These are phyloP conservation scores for Cryptophagus acutangulus DNA, from an alignment of 2,888 invertebrate species.

Conservation along the genomic window DNA sequence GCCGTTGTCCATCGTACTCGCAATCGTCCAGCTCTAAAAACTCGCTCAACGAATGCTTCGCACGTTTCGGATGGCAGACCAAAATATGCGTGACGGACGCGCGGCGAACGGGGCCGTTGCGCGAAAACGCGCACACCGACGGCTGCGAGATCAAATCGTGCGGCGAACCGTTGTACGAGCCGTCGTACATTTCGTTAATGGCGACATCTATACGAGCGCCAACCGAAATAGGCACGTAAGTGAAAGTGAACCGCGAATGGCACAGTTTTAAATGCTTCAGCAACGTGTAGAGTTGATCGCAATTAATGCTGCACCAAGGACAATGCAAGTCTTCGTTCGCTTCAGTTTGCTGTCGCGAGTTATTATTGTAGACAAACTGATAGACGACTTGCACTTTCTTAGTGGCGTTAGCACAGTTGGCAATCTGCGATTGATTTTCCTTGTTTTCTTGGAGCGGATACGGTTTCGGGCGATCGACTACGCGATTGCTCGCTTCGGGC, in stretches of 20 bases:
- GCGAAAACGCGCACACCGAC: conserved; percentile 65
- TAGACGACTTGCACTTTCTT: conserved; percentile 80
- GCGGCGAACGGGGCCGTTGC: conserved; percentile 65
- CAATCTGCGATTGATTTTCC: conserved; percentile 41
- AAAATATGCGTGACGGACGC: conserved; percentile 74
- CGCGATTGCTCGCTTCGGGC: conserved; percentile 61
- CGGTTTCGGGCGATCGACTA: conserved; percentile 63
- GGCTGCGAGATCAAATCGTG: conserved; percentile 77
- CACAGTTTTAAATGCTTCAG: conserved; percentile 91
- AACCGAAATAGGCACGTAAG: conserved; percentile 70
- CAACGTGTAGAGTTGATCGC: conserved; percentile 78
- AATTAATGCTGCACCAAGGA: conserved; percentile 94
- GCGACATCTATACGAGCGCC: conserved; percentile 92
- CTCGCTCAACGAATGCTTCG: conserved; percentile 71
- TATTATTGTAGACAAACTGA: conserved; percentile 94
- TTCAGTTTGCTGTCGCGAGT: conserved; percentile 91
- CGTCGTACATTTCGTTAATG: conserved; percentile 92
- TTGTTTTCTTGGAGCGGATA: conserved; percentile 47
- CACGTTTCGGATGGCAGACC: conserved; percentile 67
- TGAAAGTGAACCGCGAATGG: conserved; percentile 90
- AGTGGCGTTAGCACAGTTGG: conserved; percentile 32
- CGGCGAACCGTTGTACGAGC: conserved; percentile 90
- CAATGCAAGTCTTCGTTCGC: conserved; percentile 89
- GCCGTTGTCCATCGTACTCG: conserved; percentile 77
- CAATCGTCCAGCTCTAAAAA: conserved; percentile 85